Percentiles rank a stretch among this genome's conserved stretches.
These are phyloP conservation scores for Lochmaea crataegi DNA, from an alignment of 2,888 invertebrate species.

Conservation along the genomic window DNA sequence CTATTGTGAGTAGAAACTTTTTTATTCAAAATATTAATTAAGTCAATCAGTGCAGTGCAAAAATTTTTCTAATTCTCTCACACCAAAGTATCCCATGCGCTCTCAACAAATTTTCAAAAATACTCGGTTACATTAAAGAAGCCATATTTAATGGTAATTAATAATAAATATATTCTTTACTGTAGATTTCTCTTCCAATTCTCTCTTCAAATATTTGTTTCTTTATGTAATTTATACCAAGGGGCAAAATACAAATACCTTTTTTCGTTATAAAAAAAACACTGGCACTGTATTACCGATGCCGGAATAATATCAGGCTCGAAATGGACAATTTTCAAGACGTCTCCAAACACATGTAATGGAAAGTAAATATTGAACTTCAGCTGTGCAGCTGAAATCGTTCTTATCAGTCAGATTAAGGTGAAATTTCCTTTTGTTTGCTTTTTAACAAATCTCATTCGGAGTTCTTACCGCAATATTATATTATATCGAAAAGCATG, in stretches of 20 bases:
- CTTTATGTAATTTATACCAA: neutral
- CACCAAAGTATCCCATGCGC: too few relatives aligned
- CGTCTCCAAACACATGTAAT: constrained; percentile 34
- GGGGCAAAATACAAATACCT: neutral
- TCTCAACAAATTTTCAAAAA: too few relatives aligned
- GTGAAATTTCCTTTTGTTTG: constrained; percentile 23
- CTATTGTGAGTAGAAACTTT: neutral
- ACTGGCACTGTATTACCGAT: neutral
- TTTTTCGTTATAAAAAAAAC: neutral
- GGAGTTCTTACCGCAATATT: constrained; percentile 6
- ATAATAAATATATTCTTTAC: too few relatives aligned
- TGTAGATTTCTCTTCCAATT: too few relatives aligned
- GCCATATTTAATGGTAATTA: too few relatives aligned
- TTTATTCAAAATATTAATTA: neutral
- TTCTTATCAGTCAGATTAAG: constrained; percentile 32
- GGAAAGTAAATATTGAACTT: constrained; percentile 41
- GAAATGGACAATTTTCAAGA: constrained; percentile 24
- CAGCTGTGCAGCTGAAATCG: constrained; percentile 33
- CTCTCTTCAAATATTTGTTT: too few relatives aligned
- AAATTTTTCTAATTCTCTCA: too few relatives aligned
- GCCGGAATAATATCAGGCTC: constrained; percentile 7
- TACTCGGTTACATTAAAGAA: too few relatives aligned
- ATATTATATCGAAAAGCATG: constrained; percentile 6
- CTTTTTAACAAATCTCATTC: constrained; percentile 22
- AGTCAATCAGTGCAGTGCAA: too few relatives aligned